Percentiles rank a stretch among this genome's conserved stretches.
These are phyloP conservation scores for Torymus tubicola DNA, from an alignment of 2,888 invertebrate genomes.

Conservation along the genomic window DNA sequence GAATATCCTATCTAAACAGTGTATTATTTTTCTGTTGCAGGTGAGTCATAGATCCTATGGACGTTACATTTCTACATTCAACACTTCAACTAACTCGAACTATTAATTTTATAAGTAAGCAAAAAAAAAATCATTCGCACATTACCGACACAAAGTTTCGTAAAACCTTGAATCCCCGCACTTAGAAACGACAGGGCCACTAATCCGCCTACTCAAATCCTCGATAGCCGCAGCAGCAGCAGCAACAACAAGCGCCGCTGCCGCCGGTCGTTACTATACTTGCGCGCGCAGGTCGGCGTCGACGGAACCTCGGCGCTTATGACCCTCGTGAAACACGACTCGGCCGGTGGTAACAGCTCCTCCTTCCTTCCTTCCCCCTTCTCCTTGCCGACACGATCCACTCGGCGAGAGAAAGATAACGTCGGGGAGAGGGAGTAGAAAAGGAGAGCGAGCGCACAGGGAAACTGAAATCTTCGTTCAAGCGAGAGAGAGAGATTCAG, in stretches of 20 bases:
- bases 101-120: too few species aligned
- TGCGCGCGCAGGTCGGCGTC: background rate
- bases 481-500: too few species aligned
- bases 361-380: background rate
- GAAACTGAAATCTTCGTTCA: conserved; percentile 23
- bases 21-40: conserved; percentile 28
- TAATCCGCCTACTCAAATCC: background rate
- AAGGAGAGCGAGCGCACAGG: background rate
- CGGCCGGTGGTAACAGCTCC: conserved; percentile 24
- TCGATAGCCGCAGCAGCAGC: background rate
- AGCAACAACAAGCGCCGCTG: too few species aligned
- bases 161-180: background rate
- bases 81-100: too few species aligned
- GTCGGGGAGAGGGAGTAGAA: background rate
- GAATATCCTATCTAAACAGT: too few species aligned
- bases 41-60: conserved; percentile 7
- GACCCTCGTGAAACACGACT: conserved; percentile 49
- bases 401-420: conserved; percentile 25
- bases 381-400: conserved; percentile 15
- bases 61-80: too few species aligned
- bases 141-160: too few species aligned
- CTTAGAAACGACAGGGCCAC: background rate
- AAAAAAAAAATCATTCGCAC: too few species aligned
- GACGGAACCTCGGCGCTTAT: conserved; percentile 30
- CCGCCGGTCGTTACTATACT: too few species aligned